Percentiles rank a stretch among this genome's conserved stretches.
Conservation (phyloP, 2,797 vertebrate species). For the Meriones psammophilus region DNA sequence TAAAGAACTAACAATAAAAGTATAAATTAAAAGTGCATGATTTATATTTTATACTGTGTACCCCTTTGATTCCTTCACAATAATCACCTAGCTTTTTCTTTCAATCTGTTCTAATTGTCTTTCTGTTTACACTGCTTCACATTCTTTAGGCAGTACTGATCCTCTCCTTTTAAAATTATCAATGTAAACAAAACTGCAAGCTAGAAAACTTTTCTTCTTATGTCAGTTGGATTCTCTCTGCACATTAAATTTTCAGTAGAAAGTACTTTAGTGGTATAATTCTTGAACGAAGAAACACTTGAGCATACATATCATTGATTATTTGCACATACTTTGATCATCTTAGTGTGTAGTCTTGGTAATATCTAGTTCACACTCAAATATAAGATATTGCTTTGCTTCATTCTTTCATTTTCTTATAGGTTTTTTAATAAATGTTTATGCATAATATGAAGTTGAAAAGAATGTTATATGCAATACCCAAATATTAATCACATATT, state of each 20-base stretch:
- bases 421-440: not conserved
- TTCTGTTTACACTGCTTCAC: not conserved
- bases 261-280: not conserved
- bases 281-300: not conserved
- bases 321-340: not conserved
- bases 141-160: not conserved
- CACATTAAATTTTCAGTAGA: not conserved
- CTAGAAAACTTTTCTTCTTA: not conserved
- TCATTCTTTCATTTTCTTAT: not conserved
- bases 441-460: not conserved
- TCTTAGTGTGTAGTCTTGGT: not conserved
- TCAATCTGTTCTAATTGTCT: not conserved
- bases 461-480: not conserved
- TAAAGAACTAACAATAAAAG: not conserved
- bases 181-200: not conserved
- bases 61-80: not conserved
- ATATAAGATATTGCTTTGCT: not conserved
- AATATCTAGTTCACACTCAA: not conserved
- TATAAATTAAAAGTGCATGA: not conserved
- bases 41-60: constrained; percentile 2
- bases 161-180: not conserved
- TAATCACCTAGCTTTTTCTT: not conserved
- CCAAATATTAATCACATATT: not conserved
- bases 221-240: not conserved
- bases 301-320: not conserved